phyloP scores from a whole-genome alignment of 2,797 vertebrate genomes.

The Parotocinclus haroldoi region DNA sequence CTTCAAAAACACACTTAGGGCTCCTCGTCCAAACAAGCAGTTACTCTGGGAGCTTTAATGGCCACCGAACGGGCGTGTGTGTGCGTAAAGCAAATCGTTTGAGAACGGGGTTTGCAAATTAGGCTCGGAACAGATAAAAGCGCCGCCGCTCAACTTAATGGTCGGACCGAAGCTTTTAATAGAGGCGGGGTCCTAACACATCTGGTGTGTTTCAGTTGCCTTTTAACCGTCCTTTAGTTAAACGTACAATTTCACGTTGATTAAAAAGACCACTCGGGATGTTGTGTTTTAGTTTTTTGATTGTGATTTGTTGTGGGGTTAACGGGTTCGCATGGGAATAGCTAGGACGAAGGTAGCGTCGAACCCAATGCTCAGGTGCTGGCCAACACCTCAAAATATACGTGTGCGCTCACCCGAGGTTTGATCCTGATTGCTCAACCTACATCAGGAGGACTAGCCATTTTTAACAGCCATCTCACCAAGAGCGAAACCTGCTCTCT shows the following conservation, averaged over 20 bases:
- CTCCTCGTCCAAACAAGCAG: slow-evolving; percentile 36
- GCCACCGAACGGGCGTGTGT: slow-evolving; percentile 16
- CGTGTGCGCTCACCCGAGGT: too few species aligned
- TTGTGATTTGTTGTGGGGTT: too few species aligned
- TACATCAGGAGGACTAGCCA: too few species aligned
- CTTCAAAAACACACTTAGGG: slow-evolving; percentile 37
- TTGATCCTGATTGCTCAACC: too few species aligned
- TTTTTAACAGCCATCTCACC: too few species aligned
- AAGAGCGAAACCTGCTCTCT: too few species aligned
- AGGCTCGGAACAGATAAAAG: slow-evolving; percentile 33
- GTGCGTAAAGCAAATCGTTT: slow-evolving; percentile 18
- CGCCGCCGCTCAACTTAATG: slow-evolving; percentile 25
- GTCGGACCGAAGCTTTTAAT: slow-evolving; percentile 14
- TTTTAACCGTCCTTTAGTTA: slow-evolving; percentile 15
- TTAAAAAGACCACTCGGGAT: background rate
- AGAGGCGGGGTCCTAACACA: slow-evolving; percentile 14
- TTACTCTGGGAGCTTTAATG: slow-evolving; percentile 33
- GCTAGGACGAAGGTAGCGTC: too few species aligned
- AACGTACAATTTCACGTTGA: background rate
- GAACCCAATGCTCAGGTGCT: too few species aligned
- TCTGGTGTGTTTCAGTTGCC: slow-evolving; percentile 1
- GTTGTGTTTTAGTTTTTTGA: too few species aligned
- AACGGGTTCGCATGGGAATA: too few species aligned
- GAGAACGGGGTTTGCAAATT: slow-evolving; percentile 8
- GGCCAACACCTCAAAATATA: too few species aligned